Evolutionary conservation across 1,140 invertebrate genomes (phyloP).

Genomic region (Drosophila nasuta): DNA sequence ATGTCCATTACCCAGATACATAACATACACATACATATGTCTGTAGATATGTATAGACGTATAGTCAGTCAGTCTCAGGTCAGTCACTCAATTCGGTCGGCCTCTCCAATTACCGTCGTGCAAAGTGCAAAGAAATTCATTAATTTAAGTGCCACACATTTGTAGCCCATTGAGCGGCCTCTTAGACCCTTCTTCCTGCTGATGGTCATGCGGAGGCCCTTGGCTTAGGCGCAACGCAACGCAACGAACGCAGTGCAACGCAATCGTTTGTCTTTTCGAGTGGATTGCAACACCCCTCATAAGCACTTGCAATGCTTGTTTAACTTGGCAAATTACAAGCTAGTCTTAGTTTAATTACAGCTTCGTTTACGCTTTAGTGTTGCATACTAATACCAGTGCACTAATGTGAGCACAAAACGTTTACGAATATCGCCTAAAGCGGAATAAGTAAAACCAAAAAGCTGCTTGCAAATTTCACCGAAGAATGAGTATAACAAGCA

Average conservation of each 20-base stretch:
- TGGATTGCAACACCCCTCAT: slow-evolving; percentile 12
- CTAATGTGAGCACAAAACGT: not conserved
- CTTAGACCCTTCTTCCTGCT: slow-evolving; percentile 2
- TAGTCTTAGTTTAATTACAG: slow-evolving; percentile 10
- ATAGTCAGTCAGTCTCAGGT: slow-evolving; percentile 19
- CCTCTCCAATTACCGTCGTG: slow-evolving; percentile 50
- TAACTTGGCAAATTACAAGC: slow-evolving; percentile 37
- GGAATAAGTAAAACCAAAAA: not conserved
- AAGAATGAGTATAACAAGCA: too few relatives aligned
- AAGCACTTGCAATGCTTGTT: not conserved
- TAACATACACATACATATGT: not conserved
- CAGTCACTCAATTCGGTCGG: slow-evolving; percentile 40
- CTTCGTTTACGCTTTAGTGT: not conserved
- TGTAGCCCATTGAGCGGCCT: slow-evolving; percentile 74
- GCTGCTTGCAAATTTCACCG: too few relatives aligned
- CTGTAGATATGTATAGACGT: not conserved
- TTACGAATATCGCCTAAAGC: slow-evolving; percentile 10
- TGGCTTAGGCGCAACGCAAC: not conserved
- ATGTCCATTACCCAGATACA: not conserved
- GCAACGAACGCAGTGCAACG: too few relatives aligned
- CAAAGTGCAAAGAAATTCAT: slow-evolving; percentile 82
- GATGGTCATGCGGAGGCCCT: not conserved
- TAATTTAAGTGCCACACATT: slow-evolving; percentile 83
- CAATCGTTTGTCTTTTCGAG: not conserved
- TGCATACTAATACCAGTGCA: not conserved